phyloP scores from a whole-genome alignment of 2,888 invertebrate genomes.

The Charanyca ferruginea region DNA sequence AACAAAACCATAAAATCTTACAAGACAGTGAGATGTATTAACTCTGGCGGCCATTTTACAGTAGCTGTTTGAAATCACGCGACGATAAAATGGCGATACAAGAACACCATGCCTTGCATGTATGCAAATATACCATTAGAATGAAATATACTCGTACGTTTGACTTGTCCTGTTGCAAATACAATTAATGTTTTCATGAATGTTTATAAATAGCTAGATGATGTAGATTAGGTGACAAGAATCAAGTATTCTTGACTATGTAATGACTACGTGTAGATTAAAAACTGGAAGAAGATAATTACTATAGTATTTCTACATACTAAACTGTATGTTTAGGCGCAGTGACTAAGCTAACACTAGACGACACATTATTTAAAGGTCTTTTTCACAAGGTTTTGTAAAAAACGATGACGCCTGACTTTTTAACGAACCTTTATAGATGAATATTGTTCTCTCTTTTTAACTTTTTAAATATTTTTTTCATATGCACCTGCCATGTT shows the following conservation, averaged over 20 bases:
- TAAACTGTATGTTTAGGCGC: not conserved
- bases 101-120: constrained; percentile 49
- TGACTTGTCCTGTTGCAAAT: constrained; percentile 28
- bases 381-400: no score
- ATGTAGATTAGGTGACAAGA: constrained; percentile 21
- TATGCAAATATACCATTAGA: constrained; percentile 61
- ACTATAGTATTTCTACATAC: not conserved
- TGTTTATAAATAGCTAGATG: constrained; percentile 28
- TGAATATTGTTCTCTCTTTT: no score
- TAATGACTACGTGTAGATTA: not conserved
- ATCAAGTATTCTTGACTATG: not conserved
- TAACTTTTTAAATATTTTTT: no score
- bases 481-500: no score
- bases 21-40: constrained; percentile 34
- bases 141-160: constrained; percentile 47
- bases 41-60: constrained; percentile 43
- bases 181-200: constrained; percentile 53
- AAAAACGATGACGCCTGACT: no score
- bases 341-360: no score
- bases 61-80: constrained; percentile 74
- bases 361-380: no score
- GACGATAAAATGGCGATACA: constrained; percentile 56
- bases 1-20: constrained; percentile 25
- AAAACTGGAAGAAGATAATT: not conserved
- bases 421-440: no score